phyloP scores from a whole-genome alignment of 2,888 invertebrate genomes.

The Drosophila nigricruria region DNA sequence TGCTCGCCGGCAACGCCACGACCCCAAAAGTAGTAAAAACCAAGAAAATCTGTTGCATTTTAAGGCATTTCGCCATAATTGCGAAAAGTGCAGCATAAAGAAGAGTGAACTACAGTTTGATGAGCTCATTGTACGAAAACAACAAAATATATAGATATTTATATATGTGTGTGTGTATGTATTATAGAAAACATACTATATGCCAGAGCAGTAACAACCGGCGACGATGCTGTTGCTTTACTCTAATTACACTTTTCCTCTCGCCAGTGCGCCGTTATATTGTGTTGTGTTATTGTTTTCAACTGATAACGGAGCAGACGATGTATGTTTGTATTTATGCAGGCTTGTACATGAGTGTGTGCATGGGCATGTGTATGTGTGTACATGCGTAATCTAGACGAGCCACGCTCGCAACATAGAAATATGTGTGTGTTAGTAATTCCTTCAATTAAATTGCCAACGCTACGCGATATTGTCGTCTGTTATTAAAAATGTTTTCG shows the following conservation, averaged over 20 bases:
- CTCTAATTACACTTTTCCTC: conserved; percentile 22
- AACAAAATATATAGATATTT: conserved; percentile 4
- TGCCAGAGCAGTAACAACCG: conserved; percentile 9
- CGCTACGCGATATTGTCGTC: conserved; percentile 4
- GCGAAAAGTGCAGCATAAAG: conserved; percentile 58
- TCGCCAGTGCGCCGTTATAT: conserved; percentile 17
- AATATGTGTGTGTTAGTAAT: neutral
- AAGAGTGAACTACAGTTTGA: conserved; percentile 31
- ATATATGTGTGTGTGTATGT: conserved; percentile 3
- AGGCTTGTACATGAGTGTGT: conserved; percentile 11
- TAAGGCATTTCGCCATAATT: conserved; percentile 36
- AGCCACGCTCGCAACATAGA: conserved; percentile 11
- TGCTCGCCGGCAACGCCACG: conserved; percentile 8
- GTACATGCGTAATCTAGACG: conserved; percentile 30
- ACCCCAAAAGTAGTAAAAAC: conserved; percentile 24
- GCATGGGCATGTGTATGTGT: conserved; percentile 20
- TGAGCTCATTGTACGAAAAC: conserved; percentile 51
- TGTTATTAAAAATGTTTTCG: neutral
- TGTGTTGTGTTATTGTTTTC: conserved; percentile 24
- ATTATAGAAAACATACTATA: neutral
- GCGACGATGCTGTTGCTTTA: conserved; percentile 18
- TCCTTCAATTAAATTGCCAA: conserved; percentile 31
- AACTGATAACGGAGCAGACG: conserved; percentile 37
- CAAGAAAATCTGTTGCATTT: conserved; percentile 56
- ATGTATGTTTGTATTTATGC: conserved; percentile 21